Percentiles rank a stretch among this genome's conserved stretches.
Conservation (phyloP, 2,888 invertebrate genomes). For the Heliconius cydno region DNA sequence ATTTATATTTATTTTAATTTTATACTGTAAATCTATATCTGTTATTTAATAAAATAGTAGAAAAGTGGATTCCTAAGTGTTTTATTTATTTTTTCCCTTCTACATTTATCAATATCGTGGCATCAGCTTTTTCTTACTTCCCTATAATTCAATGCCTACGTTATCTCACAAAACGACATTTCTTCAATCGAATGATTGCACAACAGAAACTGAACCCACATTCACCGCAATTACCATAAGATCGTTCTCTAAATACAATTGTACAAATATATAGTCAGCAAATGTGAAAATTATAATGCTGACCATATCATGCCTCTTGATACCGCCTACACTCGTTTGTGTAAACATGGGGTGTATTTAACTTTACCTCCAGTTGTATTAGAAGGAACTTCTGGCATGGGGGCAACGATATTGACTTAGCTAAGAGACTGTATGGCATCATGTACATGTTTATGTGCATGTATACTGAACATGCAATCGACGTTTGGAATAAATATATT, state of each 20-base stretch:
- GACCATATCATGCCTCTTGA: constrained; percentile 56
- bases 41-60: no score
- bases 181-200: not conserved
- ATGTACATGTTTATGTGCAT: constrained; percentile 16
- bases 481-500: not conserved
- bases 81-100: no score
- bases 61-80: no score
- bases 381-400: constrained; percentile 58
- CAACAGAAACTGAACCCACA: not conserved
- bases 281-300: constrained; percentile 32
- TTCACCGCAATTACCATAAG: not conserved
- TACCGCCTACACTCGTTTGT: constrained; percentile 71
- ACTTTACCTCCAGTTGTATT: constrained; percentile 72
- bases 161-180: no score
- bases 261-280: not conserved
- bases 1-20: not conserved
- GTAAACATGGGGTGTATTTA: constrained; percentile 69
- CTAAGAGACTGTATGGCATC: constrained; percentile 43
- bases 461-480: not conserved
- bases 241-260: not conserved
- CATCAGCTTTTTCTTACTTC: no score
- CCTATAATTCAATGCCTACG: no score
- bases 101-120: no score
- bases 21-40: not conserved
- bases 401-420: constrained; percentile 70